Percentiles rank a stretch among this genome's conserved stretches.
Conservation (phyloP, 2,797 vertebrate genomes). For the Premnoplex brunnescens region DNA sequence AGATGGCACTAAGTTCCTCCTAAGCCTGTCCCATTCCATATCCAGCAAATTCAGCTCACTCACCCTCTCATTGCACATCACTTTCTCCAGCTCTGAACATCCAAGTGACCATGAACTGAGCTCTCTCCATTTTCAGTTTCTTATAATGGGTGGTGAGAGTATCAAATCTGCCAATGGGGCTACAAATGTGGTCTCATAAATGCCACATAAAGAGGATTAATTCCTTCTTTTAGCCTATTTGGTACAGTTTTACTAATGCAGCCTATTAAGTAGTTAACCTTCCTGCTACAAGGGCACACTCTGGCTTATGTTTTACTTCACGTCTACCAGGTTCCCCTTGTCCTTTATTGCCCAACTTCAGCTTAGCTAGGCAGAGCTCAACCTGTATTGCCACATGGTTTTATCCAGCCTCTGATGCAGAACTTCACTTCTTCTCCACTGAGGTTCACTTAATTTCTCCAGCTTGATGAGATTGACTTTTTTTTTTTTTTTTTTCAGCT, state of each 20-base stretch:
- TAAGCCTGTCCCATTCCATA: not conserved
- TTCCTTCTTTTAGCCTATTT: not conserved
- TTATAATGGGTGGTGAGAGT: not conserved
- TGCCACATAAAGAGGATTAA: not conserved
- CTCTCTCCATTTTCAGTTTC: not conserved
- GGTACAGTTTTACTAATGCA: not conserved
- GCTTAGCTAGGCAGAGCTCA: not conserved
- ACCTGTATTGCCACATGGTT: no score
- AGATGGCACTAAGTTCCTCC: not conserved
- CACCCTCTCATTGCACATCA: accelerated
- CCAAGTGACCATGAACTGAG: not conserved
- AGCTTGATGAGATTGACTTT: not conserved
- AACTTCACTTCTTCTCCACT: not conserved
- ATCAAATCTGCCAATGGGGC: not conserved
- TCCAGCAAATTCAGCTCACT: not conserved
- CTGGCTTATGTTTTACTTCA: not conserved
- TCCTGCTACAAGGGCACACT: not conserved
- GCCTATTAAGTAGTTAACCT: not conserved
- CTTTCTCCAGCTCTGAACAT: not conserved
- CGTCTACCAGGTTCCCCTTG: not conserved
- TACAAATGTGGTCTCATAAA: not conserved
- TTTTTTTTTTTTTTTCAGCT: not conserved
- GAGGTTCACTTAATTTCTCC: not conserved
- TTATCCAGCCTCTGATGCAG: not conserved
- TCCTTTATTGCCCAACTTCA: not conserved